Conservation (phyloP, 92 coral and sea anemone genomes). For the Palythoa grandiflora region DNA sequence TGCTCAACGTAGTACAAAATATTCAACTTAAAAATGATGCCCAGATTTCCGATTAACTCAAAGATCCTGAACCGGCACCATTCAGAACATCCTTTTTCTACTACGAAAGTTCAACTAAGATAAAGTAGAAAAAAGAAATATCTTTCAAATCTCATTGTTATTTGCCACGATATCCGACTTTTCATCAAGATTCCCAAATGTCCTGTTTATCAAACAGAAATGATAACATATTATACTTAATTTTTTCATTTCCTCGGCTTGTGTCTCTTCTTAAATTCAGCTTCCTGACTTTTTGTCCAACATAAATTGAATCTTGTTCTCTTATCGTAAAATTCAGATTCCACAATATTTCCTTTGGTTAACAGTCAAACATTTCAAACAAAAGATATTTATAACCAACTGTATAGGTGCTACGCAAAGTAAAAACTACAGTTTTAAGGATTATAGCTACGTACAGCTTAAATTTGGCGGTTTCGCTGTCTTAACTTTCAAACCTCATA, state of each 20-base stretch:
- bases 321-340: background rate
- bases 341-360: constrained; percentile 8
- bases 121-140: too few relatives aligned
- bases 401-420: background rate
- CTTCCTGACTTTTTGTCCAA: background rate
- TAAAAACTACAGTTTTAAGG: background rate
- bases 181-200: too few relatives aligned
- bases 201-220: too few relatives aligned
- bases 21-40: too few relatives aligned
- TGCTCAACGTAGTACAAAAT: too few relatives aligned
- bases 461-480: background rate
- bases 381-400: background rate
- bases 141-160: too few relatives aligned
- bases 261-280: background rate
- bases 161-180: too few relatives aligned
- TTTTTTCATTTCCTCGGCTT: constrained; percentile 31
- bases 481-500: too few relatives aligned
- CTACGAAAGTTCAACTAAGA: too few relatives aligned
- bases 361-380: background rate
- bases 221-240: background rate
- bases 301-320: background rate
- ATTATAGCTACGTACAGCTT: background rate
- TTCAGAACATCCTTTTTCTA: too few relatives aligned
- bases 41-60: too few relatives aligned
- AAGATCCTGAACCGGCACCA: too few relatives aligned